Evolutionary conservation across 2,888 invertebrate species (phyloP).

Genomic region (Leptogaster cylindrica): DNA sequence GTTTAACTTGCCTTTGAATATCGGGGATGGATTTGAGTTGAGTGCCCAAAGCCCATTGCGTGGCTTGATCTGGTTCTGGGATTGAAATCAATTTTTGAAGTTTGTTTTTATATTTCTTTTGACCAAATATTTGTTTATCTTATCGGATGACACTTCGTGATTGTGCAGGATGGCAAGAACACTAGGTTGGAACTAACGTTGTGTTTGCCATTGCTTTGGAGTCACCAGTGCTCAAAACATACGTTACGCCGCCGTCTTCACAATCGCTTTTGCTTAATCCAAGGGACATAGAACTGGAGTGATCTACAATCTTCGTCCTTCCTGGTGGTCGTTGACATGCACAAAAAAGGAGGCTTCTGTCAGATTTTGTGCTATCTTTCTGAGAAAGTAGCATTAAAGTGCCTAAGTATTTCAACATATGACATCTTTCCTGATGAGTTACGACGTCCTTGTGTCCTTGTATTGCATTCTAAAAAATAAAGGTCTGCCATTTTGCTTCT

Average conservation of each 20-base stretch:
- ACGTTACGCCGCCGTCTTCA: background rate
- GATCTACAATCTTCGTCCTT: too few species aligned
- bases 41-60: background rate
- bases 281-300: background rate
- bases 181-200: slow-evolving; percentile 4
- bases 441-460: too few species aligned
- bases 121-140: slow-evolving; percentile 43
- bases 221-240: background rate
- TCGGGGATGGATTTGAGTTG: background rate
- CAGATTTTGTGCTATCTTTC: too few species aligned
- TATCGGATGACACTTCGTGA: slow-evolving; percentile 26
- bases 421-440: too few species aligned
- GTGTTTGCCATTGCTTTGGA: slow-evolving; percentile 14
- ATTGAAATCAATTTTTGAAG: slow-evolving; percentile 30
- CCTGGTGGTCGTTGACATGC: too few species aligned
- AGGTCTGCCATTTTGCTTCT: too few species aligned
- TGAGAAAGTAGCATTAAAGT: too few species aligned
- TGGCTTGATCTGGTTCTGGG: slow-evolving; percentile 6
- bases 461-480: too few species aligned
- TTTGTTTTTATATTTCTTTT: slow-evolving; percentile 29
- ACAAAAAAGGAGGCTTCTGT: too few species aligned
- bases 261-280: background rate
- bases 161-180: slow-evolving; percentile 35
- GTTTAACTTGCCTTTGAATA: slow-evolving; percentile 7
- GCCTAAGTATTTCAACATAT: too few species aligned